These are phyloP conservation scores for Poeciliopsis presidionis DNA, from an alignment of 2,797 vertebrate species.

Conservation along the genomic window DNA sequence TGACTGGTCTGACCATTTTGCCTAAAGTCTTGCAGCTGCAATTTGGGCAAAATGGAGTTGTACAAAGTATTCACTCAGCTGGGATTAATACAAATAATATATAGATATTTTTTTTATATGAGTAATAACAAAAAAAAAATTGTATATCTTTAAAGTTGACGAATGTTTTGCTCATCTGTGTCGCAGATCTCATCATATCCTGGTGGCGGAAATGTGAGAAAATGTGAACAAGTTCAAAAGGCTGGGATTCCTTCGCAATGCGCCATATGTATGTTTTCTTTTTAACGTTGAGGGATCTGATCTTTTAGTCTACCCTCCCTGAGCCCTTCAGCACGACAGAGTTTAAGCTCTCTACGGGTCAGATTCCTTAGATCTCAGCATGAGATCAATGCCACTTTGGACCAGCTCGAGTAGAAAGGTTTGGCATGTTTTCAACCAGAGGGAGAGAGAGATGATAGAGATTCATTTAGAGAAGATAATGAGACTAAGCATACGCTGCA, in stretches of 20 bases:
- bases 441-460: constrained; percentile 35
- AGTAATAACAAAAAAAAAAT: not conserved
- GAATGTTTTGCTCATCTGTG: not conserved
- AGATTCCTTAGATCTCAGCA: constrained; percentile 54
- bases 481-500: constrained; percentile 19
- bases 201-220: not conserved
- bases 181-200: not conserved
- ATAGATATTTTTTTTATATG: not conserved
- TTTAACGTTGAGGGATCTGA: not conserved
- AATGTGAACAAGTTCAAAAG: not conserved
- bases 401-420: constrained; percentile 39
- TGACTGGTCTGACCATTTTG: too few relatives aligned
- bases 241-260: not conserved
- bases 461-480: constrained; percentile 41
- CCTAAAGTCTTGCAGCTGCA: not conserved
- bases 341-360: constrained; percentile 55
- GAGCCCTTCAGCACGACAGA: constrained; percentile 28
- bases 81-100: not conserved
- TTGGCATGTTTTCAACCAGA: constrained; percentile 38
- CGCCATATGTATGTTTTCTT: not conserved
- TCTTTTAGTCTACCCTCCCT: constrained; percentile 22
- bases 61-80: not conserved
- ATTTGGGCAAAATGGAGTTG: not conserved
- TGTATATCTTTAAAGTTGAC: not conserved
- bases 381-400: constrained; percentile 58